Percentiles rank a stretch among this genome's conserved stretches.
Evolutionary conservation across 2,888 invertebrate genomes (phyloP).

Genomic region (Icerya purchasi): DNA sequence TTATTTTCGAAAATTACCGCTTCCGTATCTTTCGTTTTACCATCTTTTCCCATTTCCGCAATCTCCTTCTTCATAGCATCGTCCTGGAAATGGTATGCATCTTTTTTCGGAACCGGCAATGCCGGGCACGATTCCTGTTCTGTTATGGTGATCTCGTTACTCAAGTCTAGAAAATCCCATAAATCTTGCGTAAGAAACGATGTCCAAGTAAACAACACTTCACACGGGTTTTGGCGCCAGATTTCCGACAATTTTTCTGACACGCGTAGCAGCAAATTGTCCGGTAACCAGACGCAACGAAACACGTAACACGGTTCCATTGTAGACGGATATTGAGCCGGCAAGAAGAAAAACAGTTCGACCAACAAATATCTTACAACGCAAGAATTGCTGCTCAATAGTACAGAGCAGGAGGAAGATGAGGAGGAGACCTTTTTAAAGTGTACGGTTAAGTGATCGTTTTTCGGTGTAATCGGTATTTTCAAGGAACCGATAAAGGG

Average conservation of each 20-base stretch:
- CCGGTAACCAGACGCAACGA: not conserved
- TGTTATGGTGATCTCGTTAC: not conserved
- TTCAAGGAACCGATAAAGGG: not conserved
- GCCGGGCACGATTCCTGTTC: no score
- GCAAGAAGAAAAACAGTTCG: not conserved
- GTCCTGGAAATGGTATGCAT: no score
- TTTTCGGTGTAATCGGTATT: not conserved
- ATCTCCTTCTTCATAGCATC: not conserved
- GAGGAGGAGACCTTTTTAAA: no score
- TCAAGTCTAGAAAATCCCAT: not conserved
- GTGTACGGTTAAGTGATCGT: not conserved
- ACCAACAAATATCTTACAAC: not conserved
- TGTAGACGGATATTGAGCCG: not conserved
- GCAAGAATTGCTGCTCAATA: not conserved
- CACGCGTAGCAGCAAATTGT: not conserved
- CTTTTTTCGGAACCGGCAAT: not conserved
- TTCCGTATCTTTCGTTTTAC: not conserved
- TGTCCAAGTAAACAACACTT: not conserved
- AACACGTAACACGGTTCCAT: not conserved
- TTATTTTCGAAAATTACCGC: not conserved
- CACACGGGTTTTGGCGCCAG: not conserved
- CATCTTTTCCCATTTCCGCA: not conserved
- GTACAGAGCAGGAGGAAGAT: not conserved
- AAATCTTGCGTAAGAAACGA: not conserved
- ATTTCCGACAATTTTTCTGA: not conserved